Evolutionary conservation across 2,113 vertebrate genomes (phyloP).

Genomic region (Dolichallabes microphthalmus): DNA sequence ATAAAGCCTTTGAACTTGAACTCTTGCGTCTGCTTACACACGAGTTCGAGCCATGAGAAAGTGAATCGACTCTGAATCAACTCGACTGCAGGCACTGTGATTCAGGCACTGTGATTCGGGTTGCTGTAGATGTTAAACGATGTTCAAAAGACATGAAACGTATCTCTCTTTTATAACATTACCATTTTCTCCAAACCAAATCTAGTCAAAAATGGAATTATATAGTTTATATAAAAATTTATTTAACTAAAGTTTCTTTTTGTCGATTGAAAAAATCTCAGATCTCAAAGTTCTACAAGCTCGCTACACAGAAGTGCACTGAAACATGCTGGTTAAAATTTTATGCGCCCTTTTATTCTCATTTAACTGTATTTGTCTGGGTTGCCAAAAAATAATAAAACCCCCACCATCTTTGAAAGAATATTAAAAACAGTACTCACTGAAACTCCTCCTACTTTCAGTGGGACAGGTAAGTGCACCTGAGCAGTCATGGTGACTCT

Average conservation of each 20-base stretch:
- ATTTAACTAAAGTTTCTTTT: neutral
- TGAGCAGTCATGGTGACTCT: neutral
- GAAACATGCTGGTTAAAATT: neutral
- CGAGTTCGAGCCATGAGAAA: neutral
- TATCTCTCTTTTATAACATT: neutral
- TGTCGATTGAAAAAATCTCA: neutral
- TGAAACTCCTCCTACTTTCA: neutral
- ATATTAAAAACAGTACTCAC: neutral
- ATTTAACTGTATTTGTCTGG: too few relatives aligned
- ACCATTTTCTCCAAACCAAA: neutral
- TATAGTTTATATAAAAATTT: too few relatives aligned
- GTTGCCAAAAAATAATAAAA: neutral
- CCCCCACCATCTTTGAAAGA: neutral
- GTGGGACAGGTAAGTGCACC: neutral
- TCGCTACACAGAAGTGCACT: too few relatives aligned
- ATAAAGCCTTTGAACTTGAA: too few relatives aligned
- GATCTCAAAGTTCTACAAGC: neutral
- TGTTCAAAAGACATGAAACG: too few relatives aligned
- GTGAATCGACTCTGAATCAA: neutral
- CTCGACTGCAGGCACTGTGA: neutral
- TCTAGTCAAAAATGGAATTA: neutral
- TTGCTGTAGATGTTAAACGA: neutral
- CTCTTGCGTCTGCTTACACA: neutral
- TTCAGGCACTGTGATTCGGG: neutral
- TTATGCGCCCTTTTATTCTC: neutral